These are phyloP conservation scores for Pangasianodon hypophthalmus DNA, from an alignment of 2,113 vertebrate genomes.

Conservation along the genomic window DNA sequence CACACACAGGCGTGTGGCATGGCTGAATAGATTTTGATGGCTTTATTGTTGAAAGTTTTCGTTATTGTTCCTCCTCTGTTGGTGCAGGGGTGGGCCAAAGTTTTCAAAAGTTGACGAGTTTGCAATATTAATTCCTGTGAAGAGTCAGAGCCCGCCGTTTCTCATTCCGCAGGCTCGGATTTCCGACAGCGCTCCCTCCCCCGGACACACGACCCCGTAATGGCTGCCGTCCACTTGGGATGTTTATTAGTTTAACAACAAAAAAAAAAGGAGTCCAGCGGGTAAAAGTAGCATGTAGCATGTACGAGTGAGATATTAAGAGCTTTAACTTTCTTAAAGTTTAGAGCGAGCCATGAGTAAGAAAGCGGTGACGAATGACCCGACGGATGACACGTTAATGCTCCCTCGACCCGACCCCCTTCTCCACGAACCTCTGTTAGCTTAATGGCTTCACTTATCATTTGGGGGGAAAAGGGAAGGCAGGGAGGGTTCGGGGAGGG, in stretches of 20 bases:
- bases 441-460: constrained; percentile 63
- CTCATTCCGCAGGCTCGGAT: neutral
- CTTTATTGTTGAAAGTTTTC: constrained; percentile 66
- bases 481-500: neutral
- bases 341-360: constrained; percentile 25
- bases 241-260: constrained; percentile 36
- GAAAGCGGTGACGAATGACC: constrained; percentile 52
- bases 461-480: constrained; percentile 29
- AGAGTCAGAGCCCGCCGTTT: neutral
- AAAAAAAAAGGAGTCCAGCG: constrained; percentile 7
- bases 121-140: constrained; percentile 28
- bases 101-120: constrained; percentile 45
- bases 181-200: constrained; percentile 25
- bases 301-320: neutral
- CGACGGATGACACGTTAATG: constrained; percentile 47
- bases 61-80: constrained; percentile 37
- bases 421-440: constrained; percentile 49
- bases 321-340: constrained; percentile 6
- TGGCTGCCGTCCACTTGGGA: constrained; percentile 22
- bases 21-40: constrained; percentile 66
- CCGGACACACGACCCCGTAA: constrained; percentile 42
- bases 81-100: constrained; percentile 29
- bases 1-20: constrained; percentile 71
- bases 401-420: constrained; percentile 43
- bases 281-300: neutral